Conservation (phyloP, 2,113 vertebrate species). For the Gulo gulo region DNA sequence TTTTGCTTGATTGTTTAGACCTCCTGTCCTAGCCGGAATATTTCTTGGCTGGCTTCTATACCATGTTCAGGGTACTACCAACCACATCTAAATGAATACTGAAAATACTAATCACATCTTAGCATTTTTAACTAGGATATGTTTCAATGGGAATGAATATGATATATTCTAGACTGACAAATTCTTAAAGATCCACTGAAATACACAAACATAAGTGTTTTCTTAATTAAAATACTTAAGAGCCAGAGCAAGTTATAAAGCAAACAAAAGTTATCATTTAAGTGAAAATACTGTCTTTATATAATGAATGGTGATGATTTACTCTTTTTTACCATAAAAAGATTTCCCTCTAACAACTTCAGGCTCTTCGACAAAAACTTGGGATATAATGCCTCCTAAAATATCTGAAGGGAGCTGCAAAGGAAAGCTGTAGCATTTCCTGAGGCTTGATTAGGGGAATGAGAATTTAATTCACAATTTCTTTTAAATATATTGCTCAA, state of each 20-base stretch:
- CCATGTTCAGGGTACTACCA: background rate
- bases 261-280: background rate
- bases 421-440: conserved; percentile 12
- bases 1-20: background rate
- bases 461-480: conserved; percentile 42
- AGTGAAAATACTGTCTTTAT: conserved; percentile 42
- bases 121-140: conserved; percentile 2
- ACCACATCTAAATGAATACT: background rate
- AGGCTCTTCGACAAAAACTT: conserved; percentile 34
- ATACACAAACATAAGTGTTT: background rate
- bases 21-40: background rate
- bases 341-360: background rate
- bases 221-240: conserved; percentile 29
- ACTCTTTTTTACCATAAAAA: conserved; percentile 54
- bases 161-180: conserved; percentile 30
- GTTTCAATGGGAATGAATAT: conserved; percentile 13
- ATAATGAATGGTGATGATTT: background rate
- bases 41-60: background rate
- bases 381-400: conserved; percentile 32
- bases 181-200: background rate
- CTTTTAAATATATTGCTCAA: conserved; percentile 35
- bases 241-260: conserved; percentile 17
- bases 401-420: background rate
- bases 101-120: conserved; percentile 27
- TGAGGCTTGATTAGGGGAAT: conserved; percentile 1